Conservation (phyloP, 2,888 invertebrate species). For the Ochropleura plecta region DNA sequence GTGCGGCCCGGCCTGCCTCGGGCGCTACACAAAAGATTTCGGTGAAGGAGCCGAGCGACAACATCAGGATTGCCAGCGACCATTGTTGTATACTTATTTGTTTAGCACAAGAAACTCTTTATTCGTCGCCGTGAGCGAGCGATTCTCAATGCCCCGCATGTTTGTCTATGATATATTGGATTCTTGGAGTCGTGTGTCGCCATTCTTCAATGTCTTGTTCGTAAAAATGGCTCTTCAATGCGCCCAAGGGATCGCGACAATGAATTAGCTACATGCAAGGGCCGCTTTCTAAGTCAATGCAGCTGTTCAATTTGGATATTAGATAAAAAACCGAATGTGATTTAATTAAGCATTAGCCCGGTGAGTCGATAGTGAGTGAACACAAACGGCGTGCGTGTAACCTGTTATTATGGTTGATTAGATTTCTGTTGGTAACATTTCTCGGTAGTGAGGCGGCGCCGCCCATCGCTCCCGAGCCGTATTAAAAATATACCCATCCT, state of each 20-base stretch:
- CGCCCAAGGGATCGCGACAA: slow-evolving; percentile 67
- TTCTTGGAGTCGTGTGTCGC: slow-evolving; percentile 76
- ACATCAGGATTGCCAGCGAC: slow-evolving; percentile 79
- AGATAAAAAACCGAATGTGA: slow-evolving; percentile 87
- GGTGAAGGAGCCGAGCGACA: slow-evolving; percentile 83
- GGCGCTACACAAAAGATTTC: slow-evolving; percentile 88
- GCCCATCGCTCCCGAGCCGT: slow-evolving; percentile 89
- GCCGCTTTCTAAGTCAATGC: slow-evolving; percentile 72
- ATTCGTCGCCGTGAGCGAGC: slow-evolving; percentile 73
- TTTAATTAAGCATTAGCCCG: slow-evolving; percentile 89
- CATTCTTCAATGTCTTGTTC: slow-evolving; percentile 74
- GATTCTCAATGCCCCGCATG: slow-evolving; percentile 76
- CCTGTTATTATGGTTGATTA: slow-evolving; percentile 91
- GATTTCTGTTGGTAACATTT: slow-evolving; percentile 91
- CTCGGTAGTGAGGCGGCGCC: slow-evolving; percentile 89
- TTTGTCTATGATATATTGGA: slow-evolving; percentile 87
- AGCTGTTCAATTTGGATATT: slow-evolving; percentile 79
- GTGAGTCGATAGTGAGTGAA: slow-evolving; percentile 87
- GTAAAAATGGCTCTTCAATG: slow-evolving; percentile 65
- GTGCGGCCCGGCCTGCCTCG: slow-evolving; percentile 81
- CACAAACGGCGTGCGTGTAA: slow-evolving; percentile 88
- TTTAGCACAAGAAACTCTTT: slow-evolving; percentile 84
- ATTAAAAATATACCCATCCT: slow-evolving; percentile 89
- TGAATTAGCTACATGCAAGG: slow-evolving; percentile 73
- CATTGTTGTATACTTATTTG: slow-evolving; percentile 83